These are phyloP conservation scores for Numida meleagris DNA, from an alignment of 2,113 vertebrate species.

Conservation along the genomic window DNA sequence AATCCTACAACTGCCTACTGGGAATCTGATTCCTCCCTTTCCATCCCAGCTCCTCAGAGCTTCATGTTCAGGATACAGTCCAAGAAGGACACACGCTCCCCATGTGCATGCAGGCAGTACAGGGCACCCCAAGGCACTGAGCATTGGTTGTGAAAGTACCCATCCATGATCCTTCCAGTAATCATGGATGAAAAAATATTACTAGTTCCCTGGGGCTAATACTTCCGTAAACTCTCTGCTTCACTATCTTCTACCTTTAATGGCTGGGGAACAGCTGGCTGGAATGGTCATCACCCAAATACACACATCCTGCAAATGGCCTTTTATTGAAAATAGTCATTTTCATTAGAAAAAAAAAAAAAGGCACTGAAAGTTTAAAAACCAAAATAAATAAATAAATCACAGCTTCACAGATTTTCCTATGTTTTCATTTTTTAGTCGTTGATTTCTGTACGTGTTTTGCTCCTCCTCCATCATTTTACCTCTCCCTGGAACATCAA, in stretches of 20 bases:
- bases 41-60: neutral
- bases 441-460: neutral
- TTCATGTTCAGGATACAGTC: neutral
- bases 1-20: neutral
- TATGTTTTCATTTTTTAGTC: neutral
- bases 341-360: neutral
- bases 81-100: neutral
- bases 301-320: neutral
- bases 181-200: too few relatives aligned
- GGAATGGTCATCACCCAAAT: neutral
- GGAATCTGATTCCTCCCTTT: neutral
- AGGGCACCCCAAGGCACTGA: rapidly evolving
- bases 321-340: neutral
- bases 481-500: neutral
- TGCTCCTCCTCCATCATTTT: neutral
- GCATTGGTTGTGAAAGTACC: neutral
- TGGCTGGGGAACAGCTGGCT: neutral
- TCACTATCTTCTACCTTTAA: neutral
- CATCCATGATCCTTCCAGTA: neutral
- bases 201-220: too few relatives aligned
- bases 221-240: neutral
- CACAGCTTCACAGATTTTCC: neutral
- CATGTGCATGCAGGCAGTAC: rapidly evolving
- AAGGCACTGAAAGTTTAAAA: neutral
- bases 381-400: neutral